A percentile compares a stretch with the other conserved stretches of the same genome.
Conservation (phyloP, 2,113 vertebrate species). For the Athene noctua region DNA sequence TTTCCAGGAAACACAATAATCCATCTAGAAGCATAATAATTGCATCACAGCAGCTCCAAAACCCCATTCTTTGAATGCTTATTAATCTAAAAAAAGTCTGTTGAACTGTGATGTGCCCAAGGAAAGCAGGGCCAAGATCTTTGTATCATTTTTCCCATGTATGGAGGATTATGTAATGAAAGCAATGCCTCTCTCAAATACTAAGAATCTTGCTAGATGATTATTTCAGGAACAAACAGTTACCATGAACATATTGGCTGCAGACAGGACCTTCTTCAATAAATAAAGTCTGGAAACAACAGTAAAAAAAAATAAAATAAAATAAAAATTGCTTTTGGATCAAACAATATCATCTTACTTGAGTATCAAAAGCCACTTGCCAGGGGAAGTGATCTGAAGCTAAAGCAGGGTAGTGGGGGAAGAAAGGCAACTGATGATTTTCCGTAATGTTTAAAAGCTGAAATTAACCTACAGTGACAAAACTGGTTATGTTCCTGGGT, state of each 20-base stretch:
- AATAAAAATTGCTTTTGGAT: background rate
- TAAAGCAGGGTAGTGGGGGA: background rate
- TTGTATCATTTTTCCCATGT: background rate
- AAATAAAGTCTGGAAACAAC: conserved; percentile 37
- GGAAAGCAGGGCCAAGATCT: background rate
- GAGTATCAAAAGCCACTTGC: conserved; percentile 11
- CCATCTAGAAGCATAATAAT: background rate
- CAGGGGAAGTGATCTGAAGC: background rate
- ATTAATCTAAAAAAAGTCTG: background rate
- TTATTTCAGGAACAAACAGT: conserved; percentile 57
- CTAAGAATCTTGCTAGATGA: conserved; percentile 14
- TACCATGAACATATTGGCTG: conserved; percentile 25
- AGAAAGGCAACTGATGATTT: background rate
- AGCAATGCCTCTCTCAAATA: conserved; percentile 39
- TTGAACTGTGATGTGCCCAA: background rate
- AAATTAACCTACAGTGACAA: conserved; percentile 11
- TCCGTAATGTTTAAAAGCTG: background rate
- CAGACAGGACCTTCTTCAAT: conserved; percentile 31
- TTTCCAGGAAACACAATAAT: conserved; percentile 24
- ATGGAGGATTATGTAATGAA: conserved; percentile 45
- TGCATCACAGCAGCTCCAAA: background rate
- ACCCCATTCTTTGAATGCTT: background rate
- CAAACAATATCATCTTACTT: background rate
- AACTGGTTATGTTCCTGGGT: background rate
- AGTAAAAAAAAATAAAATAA: background rate